Conservation (phyloP, 2,797 vertebrate species). For the Hydrocynus forskahlii region DNA sequence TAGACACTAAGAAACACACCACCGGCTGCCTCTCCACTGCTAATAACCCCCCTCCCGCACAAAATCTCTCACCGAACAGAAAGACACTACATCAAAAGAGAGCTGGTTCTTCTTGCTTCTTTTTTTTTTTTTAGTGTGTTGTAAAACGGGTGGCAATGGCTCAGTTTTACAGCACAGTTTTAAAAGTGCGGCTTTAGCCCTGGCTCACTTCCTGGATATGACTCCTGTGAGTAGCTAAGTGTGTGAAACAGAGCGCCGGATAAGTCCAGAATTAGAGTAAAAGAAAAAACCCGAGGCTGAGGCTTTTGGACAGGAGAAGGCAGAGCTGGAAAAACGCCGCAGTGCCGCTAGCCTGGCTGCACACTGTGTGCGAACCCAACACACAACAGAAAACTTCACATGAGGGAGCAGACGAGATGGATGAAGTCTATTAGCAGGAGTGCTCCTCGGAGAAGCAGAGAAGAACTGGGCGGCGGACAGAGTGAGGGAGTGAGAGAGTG, state of each 20-base stretch:
- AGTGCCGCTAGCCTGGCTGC: constrained; percentile 45
- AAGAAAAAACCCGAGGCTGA: constrained; percentile 39
- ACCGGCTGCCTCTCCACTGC: constrained; percentile 33
- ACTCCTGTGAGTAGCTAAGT: constrained; percentile 44
- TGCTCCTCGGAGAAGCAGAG: constrained; percentile 37
- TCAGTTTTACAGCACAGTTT: constrained; percentile 41
- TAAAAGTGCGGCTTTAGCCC: constrained; percentile 43
- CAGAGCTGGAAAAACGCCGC: constrained; percentile 49
- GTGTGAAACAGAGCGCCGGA: constrained; percentile 50
- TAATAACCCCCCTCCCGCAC: constrained; percentile 22
- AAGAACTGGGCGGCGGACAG: neutral
- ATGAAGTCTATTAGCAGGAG: constrained; percentile 34
- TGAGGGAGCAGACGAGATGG: constrained; percentile 37
- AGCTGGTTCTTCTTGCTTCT: constrained; percentile 11
- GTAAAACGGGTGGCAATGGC: constrained; percentile 41
- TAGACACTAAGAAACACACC: constrained; percentile 45
- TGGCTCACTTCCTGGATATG: constrained; percentile 46
- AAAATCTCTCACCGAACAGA: constrained; percentile 42
- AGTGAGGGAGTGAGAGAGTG: constrained; percentile 10
- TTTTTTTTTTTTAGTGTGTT: constrained; percentile 13
- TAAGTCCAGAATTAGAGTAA: constrained; percentile 47
- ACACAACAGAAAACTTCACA: constrained; percentile 37
- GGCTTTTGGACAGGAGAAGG: constrained; percentile 46
- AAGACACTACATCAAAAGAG: constrained; percentile 28
- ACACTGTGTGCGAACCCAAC: constrained; percentile 47